Evolutionary conservation across 2,888 invertebrate species (phyloP).

Genomic region (Zaprionus bogoriensis): DNA sequence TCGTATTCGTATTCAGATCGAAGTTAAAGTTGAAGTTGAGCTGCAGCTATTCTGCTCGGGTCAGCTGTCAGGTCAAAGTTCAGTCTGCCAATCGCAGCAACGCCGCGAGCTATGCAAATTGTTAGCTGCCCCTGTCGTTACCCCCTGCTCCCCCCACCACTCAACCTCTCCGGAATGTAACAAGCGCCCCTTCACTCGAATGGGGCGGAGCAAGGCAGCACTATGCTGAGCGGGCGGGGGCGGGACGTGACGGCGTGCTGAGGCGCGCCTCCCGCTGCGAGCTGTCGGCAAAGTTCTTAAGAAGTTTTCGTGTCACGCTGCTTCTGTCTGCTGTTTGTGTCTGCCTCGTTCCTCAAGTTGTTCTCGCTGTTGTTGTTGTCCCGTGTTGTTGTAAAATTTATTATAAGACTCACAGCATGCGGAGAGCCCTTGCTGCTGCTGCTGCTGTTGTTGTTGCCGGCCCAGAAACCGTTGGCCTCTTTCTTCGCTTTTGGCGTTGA

Average conservation of each 20-base stretch:
- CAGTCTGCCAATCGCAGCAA: conserved; percentile 34
- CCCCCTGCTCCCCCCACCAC: conserved; percentile 7
- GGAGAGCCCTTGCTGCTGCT: conserved; percentile 23
- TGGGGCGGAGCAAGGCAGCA: too few species aligned
- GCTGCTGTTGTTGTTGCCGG: conserved; percentile 37
- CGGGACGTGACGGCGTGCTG: background rate
- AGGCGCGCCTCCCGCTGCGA: conserved; percentile 26
- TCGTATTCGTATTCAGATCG: too few species aligned
- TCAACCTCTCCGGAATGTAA: too few species aligned
- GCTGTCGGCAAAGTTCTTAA: conserved; percentile 73
- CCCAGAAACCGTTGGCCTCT: conserved; percentile 26
- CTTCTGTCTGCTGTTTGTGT: conserved; percentile 43
- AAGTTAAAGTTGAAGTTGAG: background rate
- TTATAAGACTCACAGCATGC: conserved; percentile 64
- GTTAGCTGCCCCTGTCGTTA: background rate
- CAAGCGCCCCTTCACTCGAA: too few species aligned
- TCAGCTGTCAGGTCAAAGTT: conserved; percentile 61
- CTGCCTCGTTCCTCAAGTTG: conserved; percentile 8
- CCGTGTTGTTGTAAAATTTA: conserved; percentile 61
- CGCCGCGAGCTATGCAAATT: conserved; percentile 35
- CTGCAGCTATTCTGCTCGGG: conserved; percentile 8
- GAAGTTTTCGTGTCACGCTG: conserved; percentile 70
- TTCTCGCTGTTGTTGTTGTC: conserved; percentile 5
- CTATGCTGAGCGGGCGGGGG: background rate
- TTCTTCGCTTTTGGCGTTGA: conserved; percentile 55